Percentiles rank a stretch among this genome's conserved stretches.
Evolutionary conservation across 2,113 vertebrate species (phyloP).

Genomic region (Holacanthus passer): DNA sequence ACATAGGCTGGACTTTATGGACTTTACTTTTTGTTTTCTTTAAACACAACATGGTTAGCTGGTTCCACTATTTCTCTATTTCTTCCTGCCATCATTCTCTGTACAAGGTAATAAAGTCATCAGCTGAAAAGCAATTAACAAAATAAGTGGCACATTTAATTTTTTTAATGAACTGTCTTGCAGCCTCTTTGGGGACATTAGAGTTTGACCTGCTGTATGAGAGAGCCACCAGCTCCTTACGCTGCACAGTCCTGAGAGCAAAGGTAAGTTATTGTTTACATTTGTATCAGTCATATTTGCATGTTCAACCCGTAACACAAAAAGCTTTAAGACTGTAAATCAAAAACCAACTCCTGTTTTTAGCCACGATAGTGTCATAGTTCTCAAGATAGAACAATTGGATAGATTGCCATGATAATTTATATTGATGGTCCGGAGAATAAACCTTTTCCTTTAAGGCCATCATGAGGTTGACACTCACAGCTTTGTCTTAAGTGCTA

Average conservation of each 20-base stretch:
- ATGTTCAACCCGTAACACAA: background rate
- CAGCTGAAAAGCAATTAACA: conserved; percentile 45
- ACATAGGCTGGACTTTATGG: too few relatives aligned
- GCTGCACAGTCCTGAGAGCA: conserved; percentile 84
- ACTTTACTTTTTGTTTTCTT: too few relatives aligned
- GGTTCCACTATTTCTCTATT: too few relatives aligned
- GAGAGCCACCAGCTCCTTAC: conserved; percentile 82
- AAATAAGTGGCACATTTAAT: conserved; percentile 2
- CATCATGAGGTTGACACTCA: too few relatives aligned
- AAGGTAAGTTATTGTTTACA: conserved; percentile 74
- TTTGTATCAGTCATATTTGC: background rate
- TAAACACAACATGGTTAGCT: too few relatives aligned
- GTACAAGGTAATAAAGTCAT: conserved; percentile 30
- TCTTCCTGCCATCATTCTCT: conserved; percentile 1
- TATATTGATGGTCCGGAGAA: background rate
- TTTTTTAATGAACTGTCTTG: conserved; percentile 40
- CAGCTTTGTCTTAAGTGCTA: background rate
- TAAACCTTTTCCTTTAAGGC: background rate
- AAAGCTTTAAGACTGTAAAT: background rate
- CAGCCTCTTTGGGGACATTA: conserved; percentile 84
- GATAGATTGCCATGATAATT: background rate
- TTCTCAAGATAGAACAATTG: background rate
- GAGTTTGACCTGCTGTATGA: conserved; percentile 86
- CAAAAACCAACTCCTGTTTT: background rate
- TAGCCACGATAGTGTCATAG: background rate